Evolutionary conservation across 1,140 invertebrate genomes (phyloP).

Genomic region (Camponotus pennsylvanicus): DNA sequence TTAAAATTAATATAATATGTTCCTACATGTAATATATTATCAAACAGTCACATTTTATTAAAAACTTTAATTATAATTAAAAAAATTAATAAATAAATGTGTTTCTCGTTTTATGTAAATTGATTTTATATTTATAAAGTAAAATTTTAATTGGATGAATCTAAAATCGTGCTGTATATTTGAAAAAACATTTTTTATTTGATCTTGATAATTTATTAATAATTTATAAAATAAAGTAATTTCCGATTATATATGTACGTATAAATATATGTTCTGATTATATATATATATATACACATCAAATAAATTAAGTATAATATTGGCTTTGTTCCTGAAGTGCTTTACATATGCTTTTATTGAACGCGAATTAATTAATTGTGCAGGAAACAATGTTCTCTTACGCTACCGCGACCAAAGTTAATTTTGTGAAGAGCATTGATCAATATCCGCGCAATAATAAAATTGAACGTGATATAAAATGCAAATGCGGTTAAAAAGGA

Average conservation of each 20-base stretch:
- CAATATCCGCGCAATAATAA: conserved; percentile 47
- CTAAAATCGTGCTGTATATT: neutral
- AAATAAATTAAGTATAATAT: too few relatives aligned
- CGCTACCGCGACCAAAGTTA: neutral
- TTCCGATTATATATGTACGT: neutral
- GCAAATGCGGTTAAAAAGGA: conserved; percentile 38
- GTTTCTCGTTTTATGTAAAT: neutral
- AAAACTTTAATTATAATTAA: neutral
- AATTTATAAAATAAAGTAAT: neutral
- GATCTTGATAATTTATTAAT: neutral
- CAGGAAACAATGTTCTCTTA: conserved; percentile 14
- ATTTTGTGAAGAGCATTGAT: conserved; percentile 48
- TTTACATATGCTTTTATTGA: neutral
- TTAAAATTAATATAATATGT: neutral
- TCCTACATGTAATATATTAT: neutral
- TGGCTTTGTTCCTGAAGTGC: neutral
- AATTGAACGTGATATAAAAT: conserved; percentile 53
- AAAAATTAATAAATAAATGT: neutral
- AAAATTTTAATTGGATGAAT: neutral
- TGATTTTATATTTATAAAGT: neutral
- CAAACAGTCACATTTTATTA: neutral
- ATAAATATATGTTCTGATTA: too few relatives aligned
- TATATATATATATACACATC: too few relatives aligned
- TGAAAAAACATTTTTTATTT: neutral
- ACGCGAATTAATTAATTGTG: conserved; percentile 55